Evolutionary conservation across 2,797 vertebrate genomes (phyloP).

Genomic region (Oryzias dopingdopingensis): DNA sequence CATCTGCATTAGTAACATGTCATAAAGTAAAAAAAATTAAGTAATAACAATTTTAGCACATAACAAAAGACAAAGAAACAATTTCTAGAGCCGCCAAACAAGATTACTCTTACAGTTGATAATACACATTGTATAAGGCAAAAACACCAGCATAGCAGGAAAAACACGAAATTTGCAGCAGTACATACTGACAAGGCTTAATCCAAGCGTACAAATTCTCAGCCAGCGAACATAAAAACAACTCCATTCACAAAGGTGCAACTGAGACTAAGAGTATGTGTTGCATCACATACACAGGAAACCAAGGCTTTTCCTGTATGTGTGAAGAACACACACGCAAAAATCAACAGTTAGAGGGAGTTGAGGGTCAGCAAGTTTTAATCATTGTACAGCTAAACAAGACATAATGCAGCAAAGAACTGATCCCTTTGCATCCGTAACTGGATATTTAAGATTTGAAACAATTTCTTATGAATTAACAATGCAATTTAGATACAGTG

Average conservation of each 20-base stretch:
- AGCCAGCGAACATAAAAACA: conserved; percentile 19
- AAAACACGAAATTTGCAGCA: too few species aligned
- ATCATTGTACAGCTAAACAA: background rate
- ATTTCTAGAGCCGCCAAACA: too few species aligned
- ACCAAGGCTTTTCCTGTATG: conserved; percentile 67
- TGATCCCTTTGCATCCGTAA: too few species aligned
- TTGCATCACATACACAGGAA: conserved; percentile 64
- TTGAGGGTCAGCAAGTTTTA: conserved; percentile 8
- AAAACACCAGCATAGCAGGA: conserved; percentile 1
- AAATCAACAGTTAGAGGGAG: conserved; percentile 17
- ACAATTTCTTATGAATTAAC: too few species aligned
- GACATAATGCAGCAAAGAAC: background rate
- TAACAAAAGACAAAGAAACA: too few species aligned
- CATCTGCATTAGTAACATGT: background rate
- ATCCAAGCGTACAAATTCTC: conserved; percentile 28
- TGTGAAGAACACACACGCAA: conserved; percentile 18
- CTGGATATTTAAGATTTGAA: too few species aligned
- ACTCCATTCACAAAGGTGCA: conserved; percentile 44
- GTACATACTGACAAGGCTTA: conserved; percentile 9
- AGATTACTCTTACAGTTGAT: background rate
- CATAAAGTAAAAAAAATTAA: background rate
- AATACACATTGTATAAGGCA: conserved; percentile 1
- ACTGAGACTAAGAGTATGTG: conserved; percentile 16
- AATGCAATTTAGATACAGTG: too few species aligned
- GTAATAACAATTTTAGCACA: conserved; percentile 2